A percentile compares a stretch with the other conserved stretches of the same genome.
phyloP scores from a whole-genome alignment of 37 sponge, comb jelly and placozoan species.

The Lycopodina hypogea region DNA sequence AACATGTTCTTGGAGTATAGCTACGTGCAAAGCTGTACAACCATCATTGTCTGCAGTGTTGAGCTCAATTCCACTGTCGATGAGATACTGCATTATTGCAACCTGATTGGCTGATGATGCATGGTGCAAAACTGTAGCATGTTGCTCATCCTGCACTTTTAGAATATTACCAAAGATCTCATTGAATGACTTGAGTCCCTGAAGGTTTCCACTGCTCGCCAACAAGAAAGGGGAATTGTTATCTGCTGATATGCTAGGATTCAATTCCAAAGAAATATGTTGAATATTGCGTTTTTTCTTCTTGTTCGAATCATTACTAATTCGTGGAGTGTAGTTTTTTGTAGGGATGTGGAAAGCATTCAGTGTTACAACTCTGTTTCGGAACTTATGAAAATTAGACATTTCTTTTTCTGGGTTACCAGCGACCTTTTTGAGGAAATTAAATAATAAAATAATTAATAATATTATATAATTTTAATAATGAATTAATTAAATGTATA shows the following conservation, averaged over 20 bases:
- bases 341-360: background rate
- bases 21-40: slow-evolving; percentile 79
- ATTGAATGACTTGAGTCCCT: slow-evolving; percentile 31
- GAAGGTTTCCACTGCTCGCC: slow-evolving; percentile 44
- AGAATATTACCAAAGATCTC: slow-evolving; percentile 19
- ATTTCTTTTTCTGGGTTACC: background rate
- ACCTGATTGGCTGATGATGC: slow-evolving; percentile 53
- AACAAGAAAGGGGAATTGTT: slow-evolving; percentile 21
- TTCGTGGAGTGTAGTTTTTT: background rate
- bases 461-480: no score
- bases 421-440: no score
- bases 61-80: slow-evolving; percentile 55
- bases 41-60: slow-evolving; percentile 68
- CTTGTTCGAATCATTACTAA: background rate
- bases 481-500: no score
- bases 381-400: background rate
- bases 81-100: slow-evolving; percentile 54
- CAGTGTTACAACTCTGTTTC: background rate
- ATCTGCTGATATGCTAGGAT: slow-evolving; percentile 2
- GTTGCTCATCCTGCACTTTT: slow-evolving; percentile 24
- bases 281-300: background rate
- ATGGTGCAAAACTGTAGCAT: slow-evolving; percentile 60
- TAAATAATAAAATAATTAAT: no score
- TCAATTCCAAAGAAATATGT: slow-evolving; percentile 21
- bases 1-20: slow-evolving; percentile 31